Evolutionary conservation across 2,888 invertebrate genomes (phyloP).

Genomic region (Oscheius sp.): DNA sequence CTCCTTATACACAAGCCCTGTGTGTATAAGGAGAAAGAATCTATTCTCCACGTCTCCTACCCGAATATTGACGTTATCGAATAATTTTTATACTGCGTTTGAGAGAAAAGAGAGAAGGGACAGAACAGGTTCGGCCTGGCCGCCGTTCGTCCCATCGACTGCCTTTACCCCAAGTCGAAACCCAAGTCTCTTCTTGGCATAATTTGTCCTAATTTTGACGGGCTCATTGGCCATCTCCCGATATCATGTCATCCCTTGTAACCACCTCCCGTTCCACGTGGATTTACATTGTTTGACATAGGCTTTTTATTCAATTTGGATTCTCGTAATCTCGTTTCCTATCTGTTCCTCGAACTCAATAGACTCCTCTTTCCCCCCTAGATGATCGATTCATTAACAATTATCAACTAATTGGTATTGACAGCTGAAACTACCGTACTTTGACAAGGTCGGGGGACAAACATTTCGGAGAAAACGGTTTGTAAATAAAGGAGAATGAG

Average conservation of each 20-base stretch:
- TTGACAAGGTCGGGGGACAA: too few relatives aligned
- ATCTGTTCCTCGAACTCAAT: too few relatives aligned
- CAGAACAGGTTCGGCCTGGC: not conserved
- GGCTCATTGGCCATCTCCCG: too few relatives aligned
- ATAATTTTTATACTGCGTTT: not conserved
- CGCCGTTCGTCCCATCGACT: conserved; percentile 11
- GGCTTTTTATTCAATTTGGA: not conserved
- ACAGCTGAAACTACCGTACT: too few relatives aligned
- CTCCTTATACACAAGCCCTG: too few relatives aligned
- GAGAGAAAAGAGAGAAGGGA: not conserved
- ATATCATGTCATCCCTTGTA: conserved; percentile 11
- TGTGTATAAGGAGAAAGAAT: too few relatives aligned
- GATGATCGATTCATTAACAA: too few relatives aligned
- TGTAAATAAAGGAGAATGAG: too few relatives aligned
- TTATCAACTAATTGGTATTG: too few relatives aligned
- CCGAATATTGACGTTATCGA: not conserved
- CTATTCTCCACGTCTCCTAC: not conserved
- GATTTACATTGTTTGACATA: conserved; percentile 26
- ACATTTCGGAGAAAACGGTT: too few relatives aligned
- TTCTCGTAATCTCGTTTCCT: not conserved
- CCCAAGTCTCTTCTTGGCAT: conserved; percentile 3
- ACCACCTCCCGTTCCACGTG: conserved; percentile 17
- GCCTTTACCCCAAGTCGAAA: not conserved
- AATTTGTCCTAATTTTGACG: not conserved
- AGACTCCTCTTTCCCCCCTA: too few relatives aligned